Percentiles rank a stretch among this genome's conserved stretches.
Conservation (phyloP, 1,140 invertebrate genomes). For the Ceratosolen solmsi region DNA sequence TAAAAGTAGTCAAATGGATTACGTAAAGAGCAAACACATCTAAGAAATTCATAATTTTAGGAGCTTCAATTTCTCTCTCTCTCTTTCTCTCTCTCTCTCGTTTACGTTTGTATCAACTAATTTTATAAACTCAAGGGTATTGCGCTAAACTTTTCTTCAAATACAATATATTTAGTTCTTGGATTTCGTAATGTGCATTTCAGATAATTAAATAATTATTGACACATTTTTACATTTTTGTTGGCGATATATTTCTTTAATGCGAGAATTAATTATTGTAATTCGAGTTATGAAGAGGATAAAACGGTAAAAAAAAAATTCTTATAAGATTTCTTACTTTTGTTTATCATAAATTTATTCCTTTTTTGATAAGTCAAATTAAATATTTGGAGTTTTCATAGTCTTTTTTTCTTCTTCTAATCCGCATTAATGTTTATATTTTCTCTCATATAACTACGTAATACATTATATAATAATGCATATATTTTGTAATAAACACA, state of each 20-base stretch:
- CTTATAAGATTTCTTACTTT: too few species aligned
- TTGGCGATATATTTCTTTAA: not conserved
- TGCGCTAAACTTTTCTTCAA: not conserved
- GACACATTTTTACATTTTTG: not conserved
- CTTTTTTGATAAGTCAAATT: too few species aligned
- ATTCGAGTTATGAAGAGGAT: not conserved
- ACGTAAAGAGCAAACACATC: not conserved
- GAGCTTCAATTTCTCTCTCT: not conserved
- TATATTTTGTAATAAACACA: too few species aligned
- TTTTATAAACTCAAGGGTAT: not conserved
- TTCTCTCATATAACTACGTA: too few species aligned
- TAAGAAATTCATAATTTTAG: not conserved
- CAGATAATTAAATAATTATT: not conserved
- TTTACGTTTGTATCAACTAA: not conserved
- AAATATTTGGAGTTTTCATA: too few species aligned
- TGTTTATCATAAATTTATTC: too few species aligned
- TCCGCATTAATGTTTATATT: too few species aligned
- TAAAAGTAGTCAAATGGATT: not conserved
- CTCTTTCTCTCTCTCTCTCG: not conserved
- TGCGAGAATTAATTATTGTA: not conserved
- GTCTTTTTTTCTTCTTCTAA: too few species aligned
- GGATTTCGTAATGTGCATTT: not conserved
- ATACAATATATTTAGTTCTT: not conserved
- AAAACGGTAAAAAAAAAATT: not conserved
- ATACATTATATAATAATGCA: too few species aligned